Percentiles rank a stretch among this genome's conserved stretches.
These are phyloP conservation scores for Belgica antarctica DNA, from an alignment of 2,888 invertebrate genomes.

Conservation along the genomic window DNA sequence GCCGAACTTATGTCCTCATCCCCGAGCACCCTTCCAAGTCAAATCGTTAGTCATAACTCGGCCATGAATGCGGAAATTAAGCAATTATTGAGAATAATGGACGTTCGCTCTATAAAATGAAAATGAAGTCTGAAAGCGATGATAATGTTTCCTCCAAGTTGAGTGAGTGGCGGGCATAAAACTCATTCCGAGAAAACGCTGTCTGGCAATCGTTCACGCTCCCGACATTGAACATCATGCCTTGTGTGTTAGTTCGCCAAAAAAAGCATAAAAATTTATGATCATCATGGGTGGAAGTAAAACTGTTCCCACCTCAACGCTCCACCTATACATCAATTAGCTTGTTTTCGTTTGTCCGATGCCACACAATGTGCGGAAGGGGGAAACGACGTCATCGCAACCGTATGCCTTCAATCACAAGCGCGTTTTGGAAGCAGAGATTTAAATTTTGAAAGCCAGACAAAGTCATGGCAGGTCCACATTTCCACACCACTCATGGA, in stretches of 20 bases:
- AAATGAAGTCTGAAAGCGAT: not conserved
- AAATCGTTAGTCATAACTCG: no score
- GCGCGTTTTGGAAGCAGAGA: not conserved
- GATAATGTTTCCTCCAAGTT: not conserved
- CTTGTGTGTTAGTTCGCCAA: not conserved
- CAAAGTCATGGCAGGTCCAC: not conserved
- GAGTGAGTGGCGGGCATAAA: not conserved
- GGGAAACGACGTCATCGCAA: not conserved
- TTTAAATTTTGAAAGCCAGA: not conserved
- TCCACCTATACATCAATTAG: not conserved
- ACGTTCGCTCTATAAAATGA: not conserved
- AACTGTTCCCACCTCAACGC: not conserved
- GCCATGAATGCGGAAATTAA: constrained; percentile 10
- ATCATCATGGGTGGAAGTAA: not conserved
- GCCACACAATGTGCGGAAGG: not conserved
- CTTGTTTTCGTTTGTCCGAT: not conserved
- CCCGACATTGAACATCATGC: not conserved
- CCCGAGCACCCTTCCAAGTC: no score
- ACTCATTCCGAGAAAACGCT: not conserved
- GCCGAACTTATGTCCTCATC: no score
- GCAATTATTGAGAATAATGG: not conserved
- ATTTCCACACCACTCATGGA: no score
- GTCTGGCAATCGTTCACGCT: not conserved
- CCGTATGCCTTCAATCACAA: not conserved
- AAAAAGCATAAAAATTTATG: not conserved